Evolutionary conservation across 92 coral and sea anemone genomes (phyloP).

Genomic region (Phenganax marumi): DNA sequence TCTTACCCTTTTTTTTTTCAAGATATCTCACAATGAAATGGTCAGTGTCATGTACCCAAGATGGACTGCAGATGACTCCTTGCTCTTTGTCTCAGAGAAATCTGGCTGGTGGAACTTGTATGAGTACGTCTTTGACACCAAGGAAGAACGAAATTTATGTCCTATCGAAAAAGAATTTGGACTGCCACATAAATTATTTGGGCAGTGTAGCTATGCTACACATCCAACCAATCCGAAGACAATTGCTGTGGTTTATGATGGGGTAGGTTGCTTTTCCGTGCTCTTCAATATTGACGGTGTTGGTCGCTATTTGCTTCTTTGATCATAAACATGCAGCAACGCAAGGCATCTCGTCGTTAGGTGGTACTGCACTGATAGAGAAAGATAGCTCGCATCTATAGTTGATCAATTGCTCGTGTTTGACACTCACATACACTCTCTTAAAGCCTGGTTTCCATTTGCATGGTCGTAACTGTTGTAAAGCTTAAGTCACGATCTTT

Average conservation of each 20-base stretch:
- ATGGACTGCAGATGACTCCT: constrained; percentile 79
- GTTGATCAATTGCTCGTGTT: no score
- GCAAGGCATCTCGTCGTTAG: neutral
- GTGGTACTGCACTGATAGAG: no score
- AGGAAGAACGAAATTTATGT: constrained; percentile 68
- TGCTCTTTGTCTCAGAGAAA: constrained; percentile 76
- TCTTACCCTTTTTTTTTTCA: neutral
- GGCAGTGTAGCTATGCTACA: constrained; percentile 69
- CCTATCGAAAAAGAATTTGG: constrained; percentile 75
- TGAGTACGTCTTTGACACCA: constrained; percentile 60
- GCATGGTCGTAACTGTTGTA: no score
- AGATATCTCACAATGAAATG: constrained; percentile 66
- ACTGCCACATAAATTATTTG: constrained; percentile 76
- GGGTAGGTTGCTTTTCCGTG: constrained; percentile 48
- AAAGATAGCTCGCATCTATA: no score
- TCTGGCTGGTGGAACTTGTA: constrained; percentile 98
- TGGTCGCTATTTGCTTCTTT: no score
- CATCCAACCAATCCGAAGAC: constrained; percentile 66
- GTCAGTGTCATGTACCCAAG: constrained; percentile 79
- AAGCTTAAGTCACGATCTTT: no score
- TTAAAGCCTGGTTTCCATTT: no score
- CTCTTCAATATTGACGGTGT: no score
- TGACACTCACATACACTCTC: no score
- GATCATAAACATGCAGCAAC: neutral
- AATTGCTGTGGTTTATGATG: constrained; percentile 63